Conservation (phyloP, 2,888 invertebrate species). For the Microplitis manilae region DNA sequence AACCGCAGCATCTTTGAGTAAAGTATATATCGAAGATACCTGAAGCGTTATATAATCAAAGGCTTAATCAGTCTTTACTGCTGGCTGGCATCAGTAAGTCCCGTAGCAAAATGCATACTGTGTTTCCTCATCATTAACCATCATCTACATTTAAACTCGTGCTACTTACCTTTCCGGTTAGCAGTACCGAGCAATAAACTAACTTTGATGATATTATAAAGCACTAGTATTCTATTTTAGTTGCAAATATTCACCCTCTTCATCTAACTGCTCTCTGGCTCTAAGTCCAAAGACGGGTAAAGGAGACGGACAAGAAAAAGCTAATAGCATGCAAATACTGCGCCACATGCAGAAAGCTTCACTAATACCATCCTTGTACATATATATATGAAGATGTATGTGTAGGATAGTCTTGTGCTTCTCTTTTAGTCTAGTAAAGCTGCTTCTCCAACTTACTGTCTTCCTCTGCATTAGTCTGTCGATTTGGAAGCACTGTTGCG, state of each 20-base stretch:
- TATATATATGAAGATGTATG: neutral
- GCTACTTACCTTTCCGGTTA: neutral
- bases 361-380: neutral
- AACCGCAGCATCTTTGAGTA: conserved; percentile 21
- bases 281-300: neutral
- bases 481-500: conserved; percentile 18
- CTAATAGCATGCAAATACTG: conserved; percentile 40
- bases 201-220: neutral
- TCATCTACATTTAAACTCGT: neutral
- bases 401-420: neutral
- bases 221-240: neutral
- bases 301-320: conserved; percentile 21
- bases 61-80: conserved; percentile 32
- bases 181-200: neutral
- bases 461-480: conserved; percentile 22
- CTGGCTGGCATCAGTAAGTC: neutral
- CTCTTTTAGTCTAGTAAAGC: neutral
- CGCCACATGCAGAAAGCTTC: conserved; percentile 13
- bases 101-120: neutral
- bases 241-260: conserved; percentile 21
- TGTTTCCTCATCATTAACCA: neutral
- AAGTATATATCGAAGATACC: conserved; percentile 34
- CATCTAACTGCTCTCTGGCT: conserved; percentile 2
- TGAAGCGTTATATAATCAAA: conserved; percentile 37
- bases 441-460: neutral